Evolutionary conservation across 1,140 invertebrate species (phyloP).

Genomic region (Neodiprion pinetum): DNA sequence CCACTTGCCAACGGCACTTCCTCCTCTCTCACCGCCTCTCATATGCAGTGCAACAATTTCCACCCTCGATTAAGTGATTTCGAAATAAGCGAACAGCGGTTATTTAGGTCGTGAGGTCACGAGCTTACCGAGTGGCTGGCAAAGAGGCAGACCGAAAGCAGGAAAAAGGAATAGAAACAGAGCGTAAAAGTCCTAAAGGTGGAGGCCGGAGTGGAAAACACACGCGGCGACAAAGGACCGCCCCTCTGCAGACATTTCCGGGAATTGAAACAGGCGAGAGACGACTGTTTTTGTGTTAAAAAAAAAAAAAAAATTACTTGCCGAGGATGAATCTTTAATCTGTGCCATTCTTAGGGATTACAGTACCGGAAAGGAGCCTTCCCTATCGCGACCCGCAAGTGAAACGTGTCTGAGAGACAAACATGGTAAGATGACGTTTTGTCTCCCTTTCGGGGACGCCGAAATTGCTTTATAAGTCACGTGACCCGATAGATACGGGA

Average conservation of each 20-base stretch:
- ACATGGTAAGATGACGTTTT: no score
- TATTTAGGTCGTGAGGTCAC: background rate
- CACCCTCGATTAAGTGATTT: background rate
- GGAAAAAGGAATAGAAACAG: background rate
- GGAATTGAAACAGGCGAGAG: background rate
- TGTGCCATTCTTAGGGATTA: no score
- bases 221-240: background rate
- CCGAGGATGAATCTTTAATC: no score
- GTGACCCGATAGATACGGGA: no score
- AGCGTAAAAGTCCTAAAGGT: background rate
- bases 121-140: background rate
- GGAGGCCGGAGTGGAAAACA: background rate
- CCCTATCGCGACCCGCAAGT: no score
- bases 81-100: conserved; percentile 2
- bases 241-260: background rate
- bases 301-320: no score
- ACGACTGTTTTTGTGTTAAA: background rate
- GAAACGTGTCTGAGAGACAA: no score
- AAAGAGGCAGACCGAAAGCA: background rate
- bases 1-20: background rate
- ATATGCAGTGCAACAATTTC: background rate
- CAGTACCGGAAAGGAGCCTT: no score
- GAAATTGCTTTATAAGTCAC: no score
- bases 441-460: no score
- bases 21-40: background rate